These are phyloP conservation scores for Gymnocephalus cernua DNA, from an alignment of 2,113 vertebrate species.

Conservation along the genomic window DNA sequence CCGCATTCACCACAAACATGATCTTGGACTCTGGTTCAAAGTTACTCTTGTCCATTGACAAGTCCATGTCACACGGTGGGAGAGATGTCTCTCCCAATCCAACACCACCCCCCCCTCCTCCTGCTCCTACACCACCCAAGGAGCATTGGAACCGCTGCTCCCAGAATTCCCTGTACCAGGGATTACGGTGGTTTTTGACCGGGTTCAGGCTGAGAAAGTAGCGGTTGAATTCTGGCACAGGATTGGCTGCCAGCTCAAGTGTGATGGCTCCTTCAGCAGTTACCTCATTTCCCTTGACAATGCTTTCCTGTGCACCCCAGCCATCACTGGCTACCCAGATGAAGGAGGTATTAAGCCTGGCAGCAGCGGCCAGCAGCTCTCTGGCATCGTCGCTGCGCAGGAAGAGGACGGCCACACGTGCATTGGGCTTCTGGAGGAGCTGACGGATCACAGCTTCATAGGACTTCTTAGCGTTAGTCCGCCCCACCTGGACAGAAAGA, in stretches of 20 bases:
- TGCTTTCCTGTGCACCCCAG: slow-evolving; percentile 98
- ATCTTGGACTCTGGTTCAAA: slow-evolving; percentile 99
- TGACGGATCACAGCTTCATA: slow-evolving; percentile 95
- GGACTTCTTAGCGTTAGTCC: slow-evolving; percentile 95
- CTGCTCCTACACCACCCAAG: slow-evolving; percentile 79
- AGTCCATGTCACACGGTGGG: slow-evolving; percentile 88
- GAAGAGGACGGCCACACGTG: slow-evolving; percentile 95
- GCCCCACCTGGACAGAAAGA: slow-evolving; percentile 84
- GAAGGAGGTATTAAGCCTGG: slow-evolving; percentile 93
- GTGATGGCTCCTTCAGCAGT: slow-evolving; percentile 95
- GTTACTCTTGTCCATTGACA: slow-evolving; percentile 90
- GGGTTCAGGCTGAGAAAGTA: slow-evolving; percentile 95
- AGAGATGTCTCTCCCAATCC: slow-evolving; percentile 70
- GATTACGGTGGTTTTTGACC: slow-evolving; percentile 91
- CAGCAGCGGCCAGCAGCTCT: slow-evolving; percentile 94
- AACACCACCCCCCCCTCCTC: slow-evolving; percentile 28
- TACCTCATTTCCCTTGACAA: slow-evolving; percentile 94
- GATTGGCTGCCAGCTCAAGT: slow-evolving; percentile 94
- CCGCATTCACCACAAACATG: slow-evolving; percentile 98
- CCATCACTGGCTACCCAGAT: slow-evolving; percentile 98
- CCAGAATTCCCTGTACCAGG: slow-evolving; percentile 99
- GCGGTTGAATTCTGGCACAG: slow-evolving; percentile 91
- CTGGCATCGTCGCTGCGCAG: slow-evolving; percentile 94
- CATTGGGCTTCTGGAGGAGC: slow-evolving; percentile 95
- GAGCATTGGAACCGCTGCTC: slow-evolving; percentile 98